A percentile compares a stretch with the other conserved stretches of the same genome.
phyloP scores from a whole-genome alignment of 2,888 invertebrate genomes.

The Metopia argyrocephala region DNA sequence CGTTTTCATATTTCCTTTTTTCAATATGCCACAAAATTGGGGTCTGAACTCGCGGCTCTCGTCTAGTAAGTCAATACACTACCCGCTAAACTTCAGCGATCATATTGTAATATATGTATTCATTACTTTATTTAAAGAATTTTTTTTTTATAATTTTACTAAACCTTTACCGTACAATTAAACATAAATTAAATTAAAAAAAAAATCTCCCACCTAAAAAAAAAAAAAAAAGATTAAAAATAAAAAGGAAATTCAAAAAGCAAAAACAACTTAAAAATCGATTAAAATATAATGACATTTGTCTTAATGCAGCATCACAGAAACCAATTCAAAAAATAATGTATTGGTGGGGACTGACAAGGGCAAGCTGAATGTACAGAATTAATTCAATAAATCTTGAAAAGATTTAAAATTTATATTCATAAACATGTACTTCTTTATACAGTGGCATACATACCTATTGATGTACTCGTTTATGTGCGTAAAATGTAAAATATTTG shows the following conservation, averaged over 20 bases:
- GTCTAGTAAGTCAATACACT: too few species aligned
- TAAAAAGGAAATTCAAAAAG: conserved; percentile 32
- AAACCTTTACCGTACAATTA: conserved; percentile 47
- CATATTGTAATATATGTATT: background rate
- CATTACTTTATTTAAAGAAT: background rate
- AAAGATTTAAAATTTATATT: background rate
- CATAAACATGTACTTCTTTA: background rate
- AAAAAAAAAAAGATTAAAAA: conserved; percentile 9
- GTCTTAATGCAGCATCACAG: conserved; percentile 44
- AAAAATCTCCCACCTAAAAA: conserved; percentile 27
- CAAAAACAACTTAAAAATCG: conserved; percentile 29
- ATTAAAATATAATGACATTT: conserved; percentile 56
- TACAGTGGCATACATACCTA: background rate
- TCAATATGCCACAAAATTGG: too few species aligned
- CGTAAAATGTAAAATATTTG: conserved; percentile 25
- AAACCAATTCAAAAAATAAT: background rate
- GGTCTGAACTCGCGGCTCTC: too few species aligned
- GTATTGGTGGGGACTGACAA: conserved; percentile 11
- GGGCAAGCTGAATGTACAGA: conserved; percentile 46
- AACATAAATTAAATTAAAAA: conserved; percentile 50
- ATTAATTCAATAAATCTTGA: conserved; percentile 32
- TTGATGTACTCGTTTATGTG: background rate
- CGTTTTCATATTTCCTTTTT: too few species aligned
- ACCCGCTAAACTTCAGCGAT: background rate
- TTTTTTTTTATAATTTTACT: background rate